Conservation (phyloP, 2,113 vertebrate species). For the Ovibos moschatus region DNA sequence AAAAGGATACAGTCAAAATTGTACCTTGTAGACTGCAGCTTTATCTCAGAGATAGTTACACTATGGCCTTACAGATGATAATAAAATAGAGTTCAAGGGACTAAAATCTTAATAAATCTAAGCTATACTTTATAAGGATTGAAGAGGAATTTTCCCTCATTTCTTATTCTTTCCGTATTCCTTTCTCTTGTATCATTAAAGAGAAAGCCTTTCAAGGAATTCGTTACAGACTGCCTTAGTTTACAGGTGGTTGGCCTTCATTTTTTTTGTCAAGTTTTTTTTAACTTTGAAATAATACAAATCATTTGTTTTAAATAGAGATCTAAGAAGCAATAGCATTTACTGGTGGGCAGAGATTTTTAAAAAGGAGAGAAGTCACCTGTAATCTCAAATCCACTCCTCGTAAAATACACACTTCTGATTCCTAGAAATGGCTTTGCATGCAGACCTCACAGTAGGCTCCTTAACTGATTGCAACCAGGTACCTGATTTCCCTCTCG, state of each 20-base stretch:
- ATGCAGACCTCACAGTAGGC: background rate
- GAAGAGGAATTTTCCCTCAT: constrained; percentile 17
- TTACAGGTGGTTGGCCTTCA: constrained; percentile 14
- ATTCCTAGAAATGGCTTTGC: background rate
- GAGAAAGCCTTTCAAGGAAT: background rate
- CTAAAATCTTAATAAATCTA: constrained; percentile 2
- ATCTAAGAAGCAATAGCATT: constrained; percentile 16
- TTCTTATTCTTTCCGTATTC: background rate
- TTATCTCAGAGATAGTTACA: background rate
- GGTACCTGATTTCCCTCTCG: constrained; percentile 95
- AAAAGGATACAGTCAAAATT: background rate
- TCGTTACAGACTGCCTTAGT: constrained; percentile 7
- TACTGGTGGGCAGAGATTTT: background rate
- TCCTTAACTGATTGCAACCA: constrained; percentile 81
- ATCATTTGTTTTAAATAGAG: constrained; percentile 26
- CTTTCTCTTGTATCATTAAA: constrained; percentile 37
- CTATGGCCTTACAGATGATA: background rate
- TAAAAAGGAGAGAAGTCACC: background rate
- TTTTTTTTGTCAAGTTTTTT: constrained; percentile 42
- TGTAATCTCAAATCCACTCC: background rate
- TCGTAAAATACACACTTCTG: background rate
- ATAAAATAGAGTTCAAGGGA: background rate
- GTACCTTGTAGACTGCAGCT: background rate
- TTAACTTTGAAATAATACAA: constrained; percentile 28
- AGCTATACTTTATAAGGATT: background rate